Base-by-base conservation (phyloP, 2,888 invertebrate species). In the Anoncus sp. region DNA sequence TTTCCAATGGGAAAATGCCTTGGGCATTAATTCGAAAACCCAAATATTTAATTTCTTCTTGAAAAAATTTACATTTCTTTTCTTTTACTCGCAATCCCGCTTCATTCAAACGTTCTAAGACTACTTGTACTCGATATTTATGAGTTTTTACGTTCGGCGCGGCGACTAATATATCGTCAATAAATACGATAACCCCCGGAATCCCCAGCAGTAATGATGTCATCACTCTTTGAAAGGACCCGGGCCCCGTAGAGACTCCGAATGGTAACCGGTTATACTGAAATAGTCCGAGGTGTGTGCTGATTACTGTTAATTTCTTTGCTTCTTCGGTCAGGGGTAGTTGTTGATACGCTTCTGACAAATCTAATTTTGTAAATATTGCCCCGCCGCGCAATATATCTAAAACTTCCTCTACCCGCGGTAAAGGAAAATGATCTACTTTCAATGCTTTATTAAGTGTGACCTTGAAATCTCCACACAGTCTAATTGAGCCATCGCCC, bases 291-390 rank as follows among this genome's bases (percentile, higher is more conserved):
- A 83, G 85, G 70, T 87, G 87, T 1, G 88, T 90, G 51, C 82
- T 84, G 16, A 89, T 85, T 1, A 87, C 87, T 24, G 84, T 86
- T 2, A 84, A 76, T 51, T 85, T 81, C 27, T 87, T 84, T 4
- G 88, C 82, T 71, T 85, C 79, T 45, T 88, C 83, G 67, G 87
- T 86, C 4, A 89, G 79, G 4, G 47, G 24, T 24, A 87, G 63
- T 81, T 91, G 89, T 75, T 87, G 85, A 77, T 89, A 91, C 5
- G 89, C 89, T 69, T 90, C 85, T 5, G 82, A 79, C 14, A 90
- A 81, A 79, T 91, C 90, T 10, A 91, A 74, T 78, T 88, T 89
- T 3, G 86, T 76, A 66, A 86, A 89, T 12, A 72, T 49, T 18
- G 69, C 73, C 6, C 86, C 85, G n/a, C 82, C 84, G 16, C 65